phyloP scores from a whole-genome alignment of 2,113 vertebrate species.

The Noctilio leporinus region DNA sequence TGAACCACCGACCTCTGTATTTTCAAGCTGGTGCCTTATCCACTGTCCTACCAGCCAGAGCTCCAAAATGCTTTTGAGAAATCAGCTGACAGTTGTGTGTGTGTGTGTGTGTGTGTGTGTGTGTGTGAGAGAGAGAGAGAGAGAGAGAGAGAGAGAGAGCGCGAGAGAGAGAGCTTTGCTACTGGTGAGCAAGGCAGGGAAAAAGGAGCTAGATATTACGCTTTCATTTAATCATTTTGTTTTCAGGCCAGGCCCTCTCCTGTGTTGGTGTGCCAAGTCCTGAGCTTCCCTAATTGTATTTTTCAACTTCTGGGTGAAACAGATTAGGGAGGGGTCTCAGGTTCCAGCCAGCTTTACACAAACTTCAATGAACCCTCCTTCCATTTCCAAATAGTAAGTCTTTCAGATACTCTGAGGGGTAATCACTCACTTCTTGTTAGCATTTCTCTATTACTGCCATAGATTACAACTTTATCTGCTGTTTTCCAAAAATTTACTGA shows the following conservation, averaged over 20 bases:
- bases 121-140: too few relatives aligned
- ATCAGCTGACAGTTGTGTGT: too few relatives aligned
- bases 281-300: neutral
- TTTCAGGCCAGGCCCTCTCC: neutral
- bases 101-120: neutral
- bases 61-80: too few relatives aligned
- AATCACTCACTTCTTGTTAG: neutral
- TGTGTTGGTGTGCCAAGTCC: neutral
- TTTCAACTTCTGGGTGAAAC: neutral
- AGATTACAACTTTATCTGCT: neutral
- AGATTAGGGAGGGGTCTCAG: neutral
- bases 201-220: neutral
- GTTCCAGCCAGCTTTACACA: neutral
- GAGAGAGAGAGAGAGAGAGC: too few relatives aligned
- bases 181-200: neutral
- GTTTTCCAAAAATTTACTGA: neutral
- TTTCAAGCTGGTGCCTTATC: too few relatives aligned
- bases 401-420: neutral
- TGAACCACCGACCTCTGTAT: too few relatives aligned
- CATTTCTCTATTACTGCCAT: neutral
- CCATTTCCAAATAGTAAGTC: neutral
- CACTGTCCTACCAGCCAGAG: too few relatives aligned
- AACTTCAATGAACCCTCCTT: neutral
- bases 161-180: too few relatives aligned
- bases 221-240: neutral